Evolutionary conservation across 2,113 vertebrate genomes (phyloP).

Genomic region (Mobula hypostoma): DNA sequence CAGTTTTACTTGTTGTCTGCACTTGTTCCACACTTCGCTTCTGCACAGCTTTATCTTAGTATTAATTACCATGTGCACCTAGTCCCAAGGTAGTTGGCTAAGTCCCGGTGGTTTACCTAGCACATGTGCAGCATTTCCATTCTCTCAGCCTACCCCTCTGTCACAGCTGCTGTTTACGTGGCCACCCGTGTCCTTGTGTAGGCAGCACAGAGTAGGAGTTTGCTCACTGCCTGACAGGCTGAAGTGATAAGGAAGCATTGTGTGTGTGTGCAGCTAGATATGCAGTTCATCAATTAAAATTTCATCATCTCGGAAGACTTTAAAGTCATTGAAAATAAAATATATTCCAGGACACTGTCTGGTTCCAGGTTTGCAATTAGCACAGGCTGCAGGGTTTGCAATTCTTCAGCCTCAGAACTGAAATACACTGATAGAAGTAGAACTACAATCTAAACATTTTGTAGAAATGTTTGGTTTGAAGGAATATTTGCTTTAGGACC

Average conservation of each 20-base stretch:
- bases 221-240: background rate
- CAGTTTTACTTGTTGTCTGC: background rate
- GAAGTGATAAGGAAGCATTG: background rate
- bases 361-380: background rate
- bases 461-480: background rate
- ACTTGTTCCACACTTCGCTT: background rate
- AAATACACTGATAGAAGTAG: background rate
- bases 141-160: no score
- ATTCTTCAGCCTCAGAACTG: background rate
- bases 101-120: background rate
- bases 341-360: background rate
- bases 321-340: background rate
- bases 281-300: constrained; percentile 4
- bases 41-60: background rate
- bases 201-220: background rate
- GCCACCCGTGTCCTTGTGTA: background rate
- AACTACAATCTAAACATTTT: background rate
- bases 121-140: background rate
- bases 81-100: background rate
- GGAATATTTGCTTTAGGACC: background rate
- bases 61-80: background rate
- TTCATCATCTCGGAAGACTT: background rate
- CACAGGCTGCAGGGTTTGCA: background rate
- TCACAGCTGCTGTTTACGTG: no score
- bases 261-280: constrained; percentile 1